A percentile compares a stretch with the other conserved stretches of the same genome.
Conservation (phyloP, 2,797 vertebrate genomes). For the Poeciliopsis infans region DNA sequence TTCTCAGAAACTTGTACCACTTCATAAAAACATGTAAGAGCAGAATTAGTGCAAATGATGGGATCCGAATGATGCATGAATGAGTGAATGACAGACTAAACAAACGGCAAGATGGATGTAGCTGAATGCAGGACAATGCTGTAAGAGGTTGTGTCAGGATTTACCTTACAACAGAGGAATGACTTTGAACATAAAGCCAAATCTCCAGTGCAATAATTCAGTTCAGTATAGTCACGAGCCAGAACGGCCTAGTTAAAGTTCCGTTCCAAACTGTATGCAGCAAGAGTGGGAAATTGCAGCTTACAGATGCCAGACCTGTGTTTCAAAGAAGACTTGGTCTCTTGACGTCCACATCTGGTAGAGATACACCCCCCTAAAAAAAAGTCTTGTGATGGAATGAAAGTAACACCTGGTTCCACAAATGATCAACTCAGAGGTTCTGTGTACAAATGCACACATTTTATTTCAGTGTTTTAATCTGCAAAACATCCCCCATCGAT, state of each 20-base stretch:
- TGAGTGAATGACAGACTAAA: neutral
- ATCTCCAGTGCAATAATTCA: neutral
- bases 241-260: neutral
- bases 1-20: constrained; percentile 14
- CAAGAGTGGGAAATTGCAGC: neutral
- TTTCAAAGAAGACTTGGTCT: neutral
- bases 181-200: neutral
- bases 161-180: neutral
- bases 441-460: neutral
- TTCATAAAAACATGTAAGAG: constrained; percentile 2
- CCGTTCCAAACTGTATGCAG: neutral
- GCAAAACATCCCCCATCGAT: neutral
- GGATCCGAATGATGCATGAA: neutral
- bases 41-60: neutral
- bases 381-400: neutral
- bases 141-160: neutral
- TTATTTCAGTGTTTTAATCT: neutral
- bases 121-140: neutral
- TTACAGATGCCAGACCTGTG: neutral
- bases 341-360: neutral
- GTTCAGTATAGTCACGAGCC: neutral
- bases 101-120: neutral
- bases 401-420: neutral
- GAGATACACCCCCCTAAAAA: neutral
- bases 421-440: neutral